Evolutionary conservation across 2,888 invertebrate species (phyloP), one percentile per base, ranked within the genome.

Genomic region (Cenopis cana): DNA sequence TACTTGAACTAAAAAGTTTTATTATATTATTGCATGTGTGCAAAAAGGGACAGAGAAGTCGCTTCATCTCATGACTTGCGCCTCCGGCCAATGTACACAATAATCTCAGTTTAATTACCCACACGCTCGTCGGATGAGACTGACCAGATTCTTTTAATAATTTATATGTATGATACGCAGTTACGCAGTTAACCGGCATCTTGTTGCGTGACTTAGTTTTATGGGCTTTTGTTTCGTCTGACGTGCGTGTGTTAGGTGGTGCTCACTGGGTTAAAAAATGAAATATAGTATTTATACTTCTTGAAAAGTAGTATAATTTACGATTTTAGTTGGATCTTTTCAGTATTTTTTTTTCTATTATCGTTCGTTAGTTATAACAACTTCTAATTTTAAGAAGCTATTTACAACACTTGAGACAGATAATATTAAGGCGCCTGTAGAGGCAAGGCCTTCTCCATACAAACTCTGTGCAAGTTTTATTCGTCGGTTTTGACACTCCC

Each of bases 71-170:
- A 74, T 72, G 68, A 70, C 75, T 78, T 77, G 70, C 33, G 64
- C 79, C 77, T 72, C 68, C 73, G 54, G 69, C 75, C 74, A 74
- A 75, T 69, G 74, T 75, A 79, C 77, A 78, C 79, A 83, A 84
- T 79, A 82, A 85, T 86, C 83, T 82, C 56, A 80, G 81, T 83
- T 85, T 86, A 81, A 87, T 84, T 86, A 82, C 84, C 83, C 82
- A 86, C 85, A 82, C 75, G 84, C 78, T 81, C 75, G 76, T 78
- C 77, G 78, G 81, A 82, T 88, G 89, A 89, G 79, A 84, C 79
- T 83, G 86, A 84, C 85, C 90, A 90, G 89, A 86, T 85, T 79
- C 80, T 85, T 88, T 86, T 86, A 82, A 85, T 88, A 88, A 87
- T 89, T 89, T 89, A 89, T 88, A 84, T 81, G 85, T n/a, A n/a